Evolutionary conservation across 2,797 vertebrate genomes (phyloP), one percentile per base, ranked within the genome.

Genomic region (Helarctos malayanus): DNA sequence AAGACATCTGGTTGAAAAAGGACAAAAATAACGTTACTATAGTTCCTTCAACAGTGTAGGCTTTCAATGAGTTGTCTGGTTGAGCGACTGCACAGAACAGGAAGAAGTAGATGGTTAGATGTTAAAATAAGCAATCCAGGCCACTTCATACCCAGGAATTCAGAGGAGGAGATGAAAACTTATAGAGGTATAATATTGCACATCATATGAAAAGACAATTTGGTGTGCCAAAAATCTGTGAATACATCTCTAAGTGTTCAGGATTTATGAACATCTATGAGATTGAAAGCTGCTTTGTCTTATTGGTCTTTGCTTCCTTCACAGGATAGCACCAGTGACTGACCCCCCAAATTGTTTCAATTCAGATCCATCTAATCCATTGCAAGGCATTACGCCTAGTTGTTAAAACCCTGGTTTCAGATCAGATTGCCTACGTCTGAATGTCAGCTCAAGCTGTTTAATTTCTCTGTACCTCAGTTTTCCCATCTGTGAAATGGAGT

Each of bases 221-320:
- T 86, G 35, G 10, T 29, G 76, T 85, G 47, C 25, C 35, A 61
- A 54, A 84, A 69, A 10, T 45, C 25, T 82, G 32, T 65, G 47
- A 89, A 59, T 94, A 7, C 12, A 47, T 88, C 82, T 80, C 71
- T 94, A 82, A 69, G 23, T 82, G 35, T 82, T 93, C 35, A 89
- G 15, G 93, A 47, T 61, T 85, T 71, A 57, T 91, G 49, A 95
- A 68, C n/a, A n/a, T 69, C 29, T 54, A 13, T 61, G 71, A 81
- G 29, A 78, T 14, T 54, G n/a, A 94, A 94, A 91, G 2, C 12
- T 41, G 5, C 29, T 68, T 21, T 76, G 25, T 68, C 32, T 35
- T 93, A 52, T 32, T 91, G 41, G n/a, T 78, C 10, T 78, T 91
- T 71, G 32, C 29, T 27, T 65, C 35, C 65, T 81, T 94, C n/a